Evolutionary conservation across 2,113 vertebrate genomes (phyloP), one percentile per base, ranked within the genome.

Genomic region (Bufo gargarizans): DNA sequence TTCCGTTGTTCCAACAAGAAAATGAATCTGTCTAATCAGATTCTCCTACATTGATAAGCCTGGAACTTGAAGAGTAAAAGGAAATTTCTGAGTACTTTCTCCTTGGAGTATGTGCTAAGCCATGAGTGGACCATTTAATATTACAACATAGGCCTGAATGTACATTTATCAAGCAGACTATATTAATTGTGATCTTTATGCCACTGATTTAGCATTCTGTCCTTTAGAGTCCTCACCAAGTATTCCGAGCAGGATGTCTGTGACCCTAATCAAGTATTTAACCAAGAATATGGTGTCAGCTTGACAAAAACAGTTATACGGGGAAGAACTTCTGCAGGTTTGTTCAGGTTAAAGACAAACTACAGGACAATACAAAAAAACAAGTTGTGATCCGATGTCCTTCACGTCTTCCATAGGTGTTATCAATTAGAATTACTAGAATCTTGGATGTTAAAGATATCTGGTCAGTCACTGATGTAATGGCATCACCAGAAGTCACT

Each of bases 121-220:
- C 84, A 76, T 47, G 45, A 76, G 55, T 76, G 59, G 69, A 56
- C 76, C 84, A 84, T 84, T 84, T 72, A 72, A 84, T 74, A 85
- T 85, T 85, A 72, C 67, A 84, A 10, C 67, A 76, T 20, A 58
- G 53, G 69, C 69, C 69, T 56, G 67, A 16, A 59, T 69, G 67
- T 58, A 16, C 74, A 33, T 84, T 84, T 72, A 72, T 84, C 82
- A 72, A 84, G n/a, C 67, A 84, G 67, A 84, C 53, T 72, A 14
- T 84, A 84, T 84, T 84, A 84, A 72, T 74, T 8, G 22, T 11
- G 22, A 17, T 20, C 82, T 56, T 22, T 20, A 58, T 74, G 65
- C 65, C n/a, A 84, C 1, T 84, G n/a, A 56, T 84, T 84, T 55
- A 56, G 65, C 45, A 50, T 83, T 69, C 61, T 83, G 19, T 83